Evolutionary conservation across 2,888 invertebrate genomes (phyloP), one percentile per base, ranked within the genome.

Genomic region (Netelia fuscicornis): DNA sequence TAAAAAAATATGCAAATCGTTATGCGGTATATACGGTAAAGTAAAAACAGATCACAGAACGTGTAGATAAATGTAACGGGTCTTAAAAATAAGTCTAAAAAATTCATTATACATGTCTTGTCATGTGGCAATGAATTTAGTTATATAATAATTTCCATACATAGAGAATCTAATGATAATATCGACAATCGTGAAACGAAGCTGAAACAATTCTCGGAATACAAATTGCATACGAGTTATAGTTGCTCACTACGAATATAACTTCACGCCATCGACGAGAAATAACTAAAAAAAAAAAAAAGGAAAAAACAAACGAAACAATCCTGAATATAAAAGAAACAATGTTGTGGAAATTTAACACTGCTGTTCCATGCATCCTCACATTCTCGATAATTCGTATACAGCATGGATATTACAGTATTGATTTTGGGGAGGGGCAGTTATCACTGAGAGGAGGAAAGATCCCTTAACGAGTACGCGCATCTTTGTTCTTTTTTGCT

Each of bases 11-110:
- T 52, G 64, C 37, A 68, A 72, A 64, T 71, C 13, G 58, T 67
- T 81, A 75, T 60, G 9, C 20, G 64, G 54, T 68, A 84, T 76
- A 65, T 76, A 80, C 37, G 48, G 60, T 70, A 85, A 79, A 85
- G 75, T 82, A 85, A 85, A 85, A 82, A 85, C 85, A 79, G 82
- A 85, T 85, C 85, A 85, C 85, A 85, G 85, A 78, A 76, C 76
- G 79, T 71, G 74, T 85, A 82, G 85, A 85, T 85, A 85, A 85
- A 82, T 85, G 10, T 85, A 82, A 79, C 76, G 64, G 67, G 56
- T 81, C 56, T 82, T 70, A 70, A 71, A 64, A 85, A 82, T 58
- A 78, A 85, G 65, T 70, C 78, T 74, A 44, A 79, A 77, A 67
- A 77, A 68, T 81, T n/a, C 37, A 64, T 42, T 48, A 56, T 58